These are phyloP conservation scores for Python bivittatus DNA, from an alignment of 2,113 vertebrate genomes.

Conservation along the genomic window DNA sequence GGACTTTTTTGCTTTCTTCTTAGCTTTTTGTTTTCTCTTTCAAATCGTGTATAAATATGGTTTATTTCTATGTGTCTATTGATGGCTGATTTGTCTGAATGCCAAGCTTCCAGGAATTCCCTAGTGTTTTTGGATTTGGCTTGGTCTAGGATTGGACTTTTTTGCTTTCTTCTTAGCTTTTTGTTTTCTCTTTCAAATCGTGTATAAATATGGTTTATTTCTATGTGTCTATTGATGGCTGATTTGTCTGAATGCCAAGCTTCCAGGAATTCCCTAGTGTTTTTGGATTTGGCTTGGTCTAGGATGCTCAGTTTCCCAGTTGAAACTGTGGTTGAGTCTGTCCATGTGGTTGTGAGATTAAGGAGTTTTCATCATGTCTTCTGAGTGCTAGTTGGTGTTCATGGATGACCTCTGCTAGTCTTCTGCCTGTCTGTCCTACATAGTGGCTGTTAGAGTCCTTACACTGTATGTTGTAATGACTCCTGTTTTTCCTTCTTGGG, in stretches of 20 bases:
- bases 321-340: neutral
- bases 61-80: neutral
- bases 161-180: neutral
- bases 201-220: neutral
- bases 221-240: neutral
- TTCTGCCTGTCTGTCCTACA: neutral
- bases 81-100: neutral
- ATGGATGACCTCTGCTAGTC: no score
- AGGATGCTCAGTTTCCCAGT: neutral
- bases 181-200: neutral
- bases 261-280: neutral
- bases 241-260: neutral
- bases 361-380: neutral
- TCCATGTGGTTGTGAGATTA: neutral
- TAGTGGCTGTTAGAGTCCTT: neutral
- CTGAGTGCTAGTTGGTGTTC: neutral
- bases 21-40: neutral
- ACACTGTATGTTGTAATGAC: neutral
- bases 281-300: neutral
- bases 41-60: neutral
- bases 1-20: neutral
- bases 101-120: neutral
- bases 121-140: neutral
- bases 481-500: neutral
- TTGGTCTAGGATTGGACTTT: neutral